A percentile compares a stretch with the other conserved stretches of the same genome.
Conservation (phyloP, 2,113 vertebrate genomes). For the Ceuthmochares aereus region DNA sequence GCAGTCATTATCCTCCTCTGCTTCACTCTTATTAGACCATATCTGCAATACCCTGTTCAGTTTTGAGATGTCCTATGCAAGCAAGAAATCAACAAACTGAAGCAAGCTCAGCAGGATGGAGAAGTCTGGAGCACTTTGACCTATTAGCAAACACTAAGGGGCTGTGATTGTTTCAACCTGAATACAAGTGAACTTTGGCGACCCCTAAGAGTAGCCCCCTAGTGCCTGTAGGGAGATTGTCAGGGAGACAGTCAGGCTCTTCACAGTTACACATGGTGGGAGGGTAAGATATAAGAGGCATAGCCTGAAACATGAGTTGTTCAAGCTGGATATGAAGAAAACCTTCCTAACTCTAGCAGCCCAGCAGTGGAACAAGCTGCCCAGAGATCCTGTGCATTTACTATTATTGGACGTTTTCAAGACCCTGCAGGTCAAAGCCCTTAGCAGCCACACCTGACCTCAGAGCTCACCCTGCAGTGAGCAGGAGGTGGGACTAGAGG, state of each 20-base stretch:
- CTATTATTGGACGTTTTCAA: too few relatives aligned
- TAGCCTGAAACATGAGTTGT: too few relatives aligned
- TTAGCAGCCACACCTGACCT: too few relatives aligned
- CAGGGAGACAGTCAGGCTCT: not conserved
- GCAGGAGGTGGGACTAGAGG: too few relatives aligned
- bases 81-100: not conserved
- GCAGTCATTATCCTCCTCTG: not conserved
- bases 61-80: not conserved
- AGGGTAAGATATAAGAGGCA: not conserved
- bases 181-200: not conserved
- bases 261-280: fast-evolving
- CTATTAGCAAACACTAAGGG: not conserved
- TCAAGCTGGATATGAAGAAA: too few relatives aligned
- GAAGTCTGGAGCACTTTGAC: not conserved
- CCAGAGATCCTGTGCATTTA: too few relatives aligned
- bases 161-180: not conserved
- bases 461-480: too few relatives aligned
- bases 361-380: too few relatives aligned
- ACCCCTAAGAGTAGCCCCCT: fast-evolving
- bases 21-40: not conserved
- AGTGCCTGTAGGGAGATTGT: not conserved
- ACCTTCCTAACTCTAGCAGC: too few relatives aligned
- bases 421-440: too few relatives aligned
- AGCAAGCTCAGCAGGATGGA: not conserved
- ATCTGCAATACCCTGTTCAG: not conserved